Base-by-base conservation (phyloP, 2,888 invertebrate species). In the Chromoteleia sp. region DNA sequence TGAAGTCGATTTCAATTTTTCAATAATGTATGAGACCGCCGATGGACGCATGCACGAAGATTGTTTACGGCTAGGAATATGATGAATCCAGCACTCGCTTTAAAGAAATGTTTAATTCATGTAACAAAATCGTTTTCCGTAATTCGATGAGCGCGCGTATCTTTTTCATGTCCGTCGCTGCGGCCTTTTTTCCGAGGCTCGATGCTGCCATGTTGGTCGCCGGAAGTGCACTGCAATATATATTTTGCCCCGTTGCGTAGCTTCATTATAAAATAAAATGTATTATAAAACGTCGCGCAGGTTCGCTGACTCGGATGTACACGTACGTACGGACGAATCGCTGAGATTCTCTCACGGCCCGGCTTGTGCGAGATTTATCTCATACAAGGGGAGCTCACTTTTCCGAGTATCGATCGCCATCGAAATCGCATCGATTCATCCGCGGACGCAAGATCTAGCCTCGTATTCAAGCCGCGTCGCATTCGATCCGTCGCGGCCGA, bases 241-340 rank as follows among this genome's bases (percentile, higher is more conserved):
- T 82, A 77, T 82, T 77, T 77, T 78, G 41, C 59, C 59, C 81
- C 14, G 59, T 67, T 76, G 77, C 73, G 67, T 67, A 63, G 81
- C 70, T 81, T 81, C 81, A 81, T 81, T 81, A 77, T 81, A 81
- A 81, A 81, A 81, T 77, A 70, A 81, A 81, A 81, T 81, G 73
- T 77, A 74, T 81, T 77, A 74, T 81, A 74, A 81, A 81, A 81
- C 77, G 77, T 74, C 71, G 70, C 77, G 43, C 48, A 67, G 58
- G 68, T 67, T 65, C 61, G 63, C 71, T 70, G 71, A 71, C 71
- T 78, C 39, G 68, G 41, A 58, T 39, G 71, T 65, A 15, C 61
- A 63, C 56, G 56, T 58, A 30, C 58, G 41, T 54, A 48, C 58
- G 52, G 63, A 70, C 74, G 80, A 74, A 73, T 74, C 79, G 61